Evolutionary conservation across 1,140 invertebrate species (phyloP), one percentile per base, ranked within the genome.

Genomic region (Zelostemma sp.): DNA sequence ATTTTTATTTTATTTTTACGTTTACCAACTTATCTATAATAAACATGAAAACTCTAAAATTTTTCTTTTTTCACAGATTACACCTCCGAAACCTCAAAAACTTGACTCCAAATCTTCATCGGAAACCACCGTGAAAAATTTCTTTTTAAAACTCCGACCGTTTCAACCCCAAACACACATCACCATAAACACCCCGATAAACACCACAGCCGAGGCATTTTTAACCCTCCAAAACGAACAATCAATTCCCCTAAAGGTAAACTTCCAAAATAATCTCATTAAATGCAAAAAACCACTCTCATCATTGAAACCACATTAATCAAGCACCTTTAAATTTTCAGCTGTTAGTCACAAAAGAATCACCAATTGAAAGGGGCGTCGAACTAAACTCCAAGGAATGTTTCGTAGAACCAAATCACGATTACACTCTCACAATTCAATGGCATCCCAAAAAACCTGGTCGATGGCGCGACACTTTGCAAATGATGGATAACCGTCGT

Each of bases 361-460:
- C 91, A 11, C 88, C 87, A 19, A 76, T 81, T 55, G 89, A 91
- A 16, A 72, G 91, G 53, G 80, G 85, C 43, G 73, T 92, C 8
- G 62, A 77, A 9, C 73, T 91, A 1, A 89, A 85, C 38, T 86
- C 87, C 79, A 74, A 76, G 67, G 80, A 88, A 73, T 81, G 81
- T 68, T 66, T 67, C 16, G 77, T 89, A 65, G 57, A 87, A 72
- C 75, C 87, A 41, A 58, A 86, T 65, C 73, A 82, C 69, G 78
- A 86, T 63, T 69, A 81, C 47, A 60, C 77, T 31, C 80, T 92
- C 47, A 85, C 86, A 25, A 80, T 93, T 62, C 73, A 78, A 28
- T 92, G 91, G 91, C 86, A 72, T 8, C 91, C 91, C 0, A 78
- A 56, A 21, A 81, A 88, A 49, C 82, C 82, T 47, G 88, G 89